phyloP scores from a whole-genome alignment of 2,888 invertebrate species.

The Melangyna quadrimaculata region DNA sequence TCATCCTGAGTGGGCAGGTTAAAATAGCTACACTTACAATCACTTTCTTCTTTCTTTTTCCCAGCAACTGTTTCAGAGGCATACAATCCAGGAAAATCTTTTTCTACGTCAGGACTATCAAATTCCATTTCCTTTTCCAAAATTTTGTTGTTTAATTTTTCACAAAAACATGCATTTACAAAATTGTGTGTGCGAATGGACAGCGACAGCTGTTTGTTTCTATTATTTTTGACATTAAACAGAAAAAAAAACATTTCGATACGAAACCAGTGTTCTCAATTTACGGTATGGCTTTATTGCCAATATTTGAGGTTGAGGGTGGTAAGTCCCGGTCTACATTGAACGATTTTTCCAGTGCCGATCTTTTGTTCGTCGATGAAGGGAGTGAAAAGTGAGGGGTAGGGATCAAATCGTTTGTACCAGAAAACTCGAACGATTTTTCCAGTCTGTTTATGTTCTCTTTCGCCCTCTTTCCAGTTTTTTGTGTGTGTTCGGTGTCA shows the following conservation, averaged over 20 bases:
- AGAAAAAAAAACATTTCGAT: too few species aligned
- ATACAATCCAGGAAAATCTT: slow-evolving; percentile 94
- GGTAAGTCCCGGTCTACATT: too few species aligned
- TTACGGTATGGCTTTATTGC: too few species aligned
- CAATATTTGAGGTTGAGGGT: too few species aligned
- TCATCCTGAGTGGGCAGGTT: neutral
- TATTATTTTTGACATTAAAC: neutral
- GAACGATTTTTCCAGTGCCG: too few species aligned
- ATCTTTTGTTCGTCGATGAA: too few species aligned
- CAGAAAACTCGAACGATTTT: too few species aligned
- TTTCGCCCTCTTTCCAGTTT: too few species aligned
- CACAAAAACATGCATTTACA: neutral
- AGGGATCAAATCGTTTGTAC: too few species aligned
- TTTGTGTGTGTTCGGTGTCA: too few species aligned
- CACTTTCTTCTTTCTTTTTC: slow-evolving; percentile 88
- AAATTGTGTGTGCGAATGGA: neutral
- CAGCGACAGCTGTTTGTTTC: neutral
- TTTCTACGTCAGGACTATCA: slow-evolving; percentile 92
- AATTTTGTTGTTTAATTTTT: neutral
- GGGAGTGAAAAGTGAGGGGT: too few species aligned
- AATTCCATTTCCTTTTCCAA: slow-evolving; percentile 76
- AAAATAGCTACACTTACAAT: slow-evolving; percentile 84
- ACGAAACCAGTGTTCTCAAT: neutral
- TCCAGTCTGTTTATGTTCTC: too few species aligned
- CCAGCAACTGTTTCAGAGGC: slow-evolving; percentile 87